phyloP scores from a whole-genome alignment of 2,797 vertebrate species.

The Sebastiscus tertius region DNA sequence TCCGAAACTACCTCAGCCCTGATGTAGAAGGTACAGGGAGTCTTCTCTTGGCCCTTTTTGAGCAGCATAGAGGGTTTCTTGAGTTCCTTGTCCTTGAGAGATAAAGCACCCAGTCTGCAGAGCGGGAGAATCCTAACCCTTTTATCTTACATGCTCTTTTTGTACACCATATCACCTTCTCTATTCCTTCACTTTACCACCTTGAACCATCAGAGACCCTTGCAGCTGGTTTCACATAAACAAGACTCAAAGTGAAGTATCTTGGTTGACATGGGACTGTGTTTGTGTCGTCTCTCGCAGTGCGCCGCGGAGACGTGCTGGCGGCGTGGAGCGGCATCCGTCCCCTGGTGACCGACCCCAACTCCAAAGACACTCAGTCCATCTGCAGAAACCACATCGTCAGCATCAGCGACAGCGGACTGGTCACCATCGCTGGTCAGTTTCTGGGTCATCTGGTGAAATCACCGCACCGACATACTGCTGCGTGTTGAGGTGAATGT shows the following conservation, averaged over 20 bases:
- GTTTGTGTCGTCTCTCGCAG: conserved; percentile 71
- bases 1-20: conserved; percentile 93
- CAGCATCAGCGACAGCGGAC: conserved; percentile 87
- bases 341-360: conserved; percentile 93
- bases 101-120: no score
- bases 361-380: conserved; percentile 94
- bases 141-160: no score
- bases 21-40: conserved; percentile 91
- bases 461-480: not conserved
- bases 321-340: conserved; percentile 99
- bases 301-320: conserved; percentile 95
- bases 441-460: not conserved
- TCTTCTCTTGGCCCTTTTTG: not conserved
- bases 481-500: not conserved
- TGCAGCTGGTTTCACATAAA: no score
- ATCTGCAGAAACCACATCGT: conserved; percentile 95
- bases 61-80: not conserved
- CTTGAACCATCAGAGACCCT: no score
- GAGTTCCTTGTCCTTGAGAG: no score
- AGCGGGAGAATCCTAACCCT: no score
- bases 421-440: conserved; percentile 96
- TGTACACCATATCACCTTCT: no score
- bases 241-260: not conserved
- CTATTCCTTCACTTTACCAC: no score
- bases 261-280: not conserved